Conservation (phyloP, 2,113 vertebrate species). For the Chrysemys picta region DNA sequence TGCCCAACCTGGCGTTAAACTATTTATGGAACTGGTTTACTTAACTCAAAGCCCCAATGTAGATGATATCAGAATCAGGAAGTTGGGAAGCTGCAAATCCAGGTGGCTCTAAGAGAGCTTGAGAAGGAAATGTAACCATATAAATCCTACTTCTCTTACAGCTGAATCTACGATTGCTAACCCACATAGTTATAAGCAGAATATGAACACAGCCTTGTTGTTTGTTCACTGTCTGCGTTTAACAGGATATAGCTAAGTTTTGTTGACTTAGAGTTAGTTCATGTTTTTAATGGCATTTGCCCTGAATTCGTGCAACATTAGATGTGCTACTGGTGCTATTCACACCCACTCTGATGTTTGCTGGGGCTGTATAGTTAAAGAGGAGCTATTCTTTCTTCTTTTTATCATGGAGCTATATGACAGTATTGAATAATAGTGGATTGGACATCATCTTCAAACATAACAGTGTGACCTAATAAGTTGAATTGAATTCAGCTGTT, state of each 20-base stretch:
- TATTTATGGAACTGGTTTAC: background rate
- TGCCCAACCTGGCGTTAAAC: background rate
- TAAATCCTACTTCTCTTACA: background rate
- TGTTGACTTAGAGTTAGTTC: constrained; percentile 21
- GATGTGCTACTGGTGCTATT: constrained; percentile 55
- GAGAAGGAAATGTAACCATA: background rate
- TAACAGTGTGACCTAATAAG: constrained; percentile 63
- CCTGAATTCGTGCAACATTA: constrained; percentile 65
- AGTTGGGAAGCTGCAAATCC: background rate
- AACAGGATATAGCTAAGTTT: constrained; percentile 29
- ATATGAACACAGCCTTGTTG: background rate
- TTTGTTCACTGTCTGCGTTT: background rate
- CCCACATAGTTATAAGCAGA: background rate
- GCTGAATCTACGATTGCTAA: background rate
- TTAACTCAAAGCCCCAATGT: rapidly evolving
- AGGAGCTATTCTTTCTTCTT: constrained; percentile 59
- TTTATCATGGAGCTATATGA: constrained; percentile 52
- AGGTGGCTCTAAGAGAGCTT: background rate
- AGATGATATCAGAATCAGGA: background rate
- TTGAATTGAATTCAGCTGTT: constrained; percentile 36
- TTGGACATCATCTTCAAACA: constrained; percentile 61
- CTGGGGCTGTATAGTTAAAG: constrained; percentile 58
- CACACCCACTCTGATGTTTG: constrained; percentile 61
- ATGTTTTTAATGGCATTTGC: constrained; percentile 66
- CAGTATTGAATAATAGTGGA: constrained; percentile 54